phyloP scores from a whole-genome alignment of 1,140 invertebrate genomes.

The Drosophila equinoxialis region DNA sequence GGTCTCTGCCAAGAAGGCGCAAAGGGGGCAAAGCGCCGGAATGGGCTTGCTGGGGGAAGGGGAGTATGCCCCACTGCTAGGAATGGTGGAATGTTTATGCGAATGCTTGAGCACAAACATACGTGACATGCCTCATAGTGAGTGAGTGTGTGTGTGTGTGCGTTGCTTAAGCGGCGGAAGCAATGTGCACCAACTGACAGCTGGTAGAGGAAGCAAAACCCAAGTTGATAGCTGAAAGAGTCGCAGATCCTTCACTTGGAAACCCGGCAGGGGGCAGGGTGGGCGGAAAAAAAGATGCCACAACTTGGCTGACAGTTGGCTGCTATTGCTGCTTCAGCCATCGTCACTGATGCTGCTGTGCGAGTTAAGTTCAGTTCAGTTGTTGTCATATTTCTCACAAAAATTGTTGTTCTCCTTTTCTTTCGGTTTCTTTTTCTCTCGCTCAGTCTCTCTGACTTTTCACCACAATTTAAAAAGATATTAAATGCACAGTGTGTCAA shows the following conservation, averaged over 20 bases:
- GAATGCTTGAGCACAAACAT: constrained; percentile 79
- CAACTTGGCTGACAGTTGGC: constrained; percentile 52
- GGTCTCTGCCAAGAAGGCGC: constrained; percentile 32
- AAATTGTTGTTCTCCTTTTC: not conserved
- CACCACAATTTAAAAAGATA: constrained; percentile 15
- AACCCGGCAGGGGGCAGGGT: not conserved
- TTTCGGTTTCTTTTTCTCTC: too few relatives aligned
- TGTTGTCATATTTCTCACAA: constrained; percentile 67
- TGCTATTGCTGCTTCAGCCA: constrained; percentile 17
- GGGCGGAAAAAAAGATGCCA: constrained; percentile 49
- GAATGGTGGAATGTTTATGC: constrained; percentile 72
- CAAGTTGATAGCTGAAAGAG: constrained; percentile 23
- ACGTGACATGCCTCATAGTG: constrained; percentile 62
- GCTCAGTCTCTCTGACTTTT: constrained; percentile 29
- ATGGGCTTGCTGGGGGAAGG: not conserved
- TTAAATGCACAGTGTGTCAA: constrained; percentile 34
- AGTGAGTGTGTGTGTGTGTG: constrained; percentile 21
- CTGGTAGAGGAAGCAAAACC: constrained; percentile 24
- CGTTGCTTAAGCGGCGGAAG: constrained; percentile 54
- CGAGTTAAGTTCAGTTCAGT: constrained; percentile 51
- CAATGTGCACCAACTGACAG: constrained; percentile 60
- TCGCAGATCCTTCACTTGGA: constrained; percentile 65
- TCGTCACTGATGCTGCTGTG: not conserved
- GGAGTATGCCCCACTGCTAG: constrained; percentile 9
- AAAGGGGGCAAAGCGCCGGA: not conserved